phyloP scores from a whole-genome alignment of 1,140 invertebrate genomes.

The Atta cephalotes region DNA sequence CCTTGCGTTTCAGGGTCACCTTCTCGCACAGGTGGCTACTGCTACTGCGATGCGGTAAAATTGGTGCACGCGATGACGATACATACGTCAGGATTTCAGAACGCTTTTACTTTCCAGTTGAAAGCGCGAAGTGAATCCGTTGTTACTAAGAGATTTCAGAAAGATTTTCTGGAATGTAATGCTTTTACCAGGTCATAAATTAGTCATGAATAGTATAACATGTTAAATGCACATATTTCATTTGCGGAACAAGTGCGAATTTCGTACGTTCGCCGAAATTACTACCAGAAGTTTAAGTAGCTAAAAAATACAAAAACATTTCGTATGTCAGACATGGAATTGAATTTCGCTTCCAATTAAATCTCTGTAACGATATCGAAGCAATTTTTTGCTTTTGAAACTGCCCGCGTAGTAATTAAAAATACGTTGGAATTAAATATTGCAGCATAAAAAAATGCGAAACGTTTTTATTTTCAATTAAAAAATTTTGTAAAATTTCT shows the following conservation, averaged over 20 bases:
- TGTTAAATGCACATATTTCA: background rate
- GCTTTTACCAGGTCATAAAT: constrained; percentile 15
- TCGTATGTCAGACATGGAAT: background rate
- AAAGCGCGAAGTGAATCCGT: background rate
- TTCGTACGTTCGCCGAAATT: background rate
- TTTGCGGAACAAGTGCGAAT: background rate
- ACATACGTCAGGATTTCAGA: background rate
- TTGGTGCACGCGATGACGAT: constrained; percentile 37
- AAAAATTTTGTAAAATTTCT: constrained; percentile 9
- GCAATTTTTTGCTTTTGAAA: constrained; percentile 9
- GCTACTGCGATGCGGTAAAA: constrained; percentile 10
- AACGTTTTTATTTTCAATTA: constrained; percentile 18
- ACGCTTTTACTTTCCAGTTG: constrained; percentile 54
- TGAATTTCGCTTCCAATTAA: constrained; percentile 39
- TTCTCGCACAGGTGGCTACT: background rate
- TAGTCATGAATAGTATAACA: constrained; percentile 5
- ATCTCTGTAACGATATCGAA: background rate
- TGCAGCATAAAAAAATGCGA: background rate
- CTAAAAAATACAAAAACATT: background rate
- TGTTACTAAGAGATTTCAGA: background rate
- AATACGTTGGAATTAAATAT: constrained; percentile 30
- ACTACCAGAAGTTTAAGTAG: constrained; percentile 6
- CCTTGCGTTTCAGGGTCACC: constrained; percentile 35
- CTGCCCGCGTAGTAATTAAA: constrained; percentile 14
- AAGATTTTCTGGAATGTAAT: background rate